phyloP scores from a whole-genome alignment of 2,113 vertebrate species.

The Corythaixoides concolor region DNA sequence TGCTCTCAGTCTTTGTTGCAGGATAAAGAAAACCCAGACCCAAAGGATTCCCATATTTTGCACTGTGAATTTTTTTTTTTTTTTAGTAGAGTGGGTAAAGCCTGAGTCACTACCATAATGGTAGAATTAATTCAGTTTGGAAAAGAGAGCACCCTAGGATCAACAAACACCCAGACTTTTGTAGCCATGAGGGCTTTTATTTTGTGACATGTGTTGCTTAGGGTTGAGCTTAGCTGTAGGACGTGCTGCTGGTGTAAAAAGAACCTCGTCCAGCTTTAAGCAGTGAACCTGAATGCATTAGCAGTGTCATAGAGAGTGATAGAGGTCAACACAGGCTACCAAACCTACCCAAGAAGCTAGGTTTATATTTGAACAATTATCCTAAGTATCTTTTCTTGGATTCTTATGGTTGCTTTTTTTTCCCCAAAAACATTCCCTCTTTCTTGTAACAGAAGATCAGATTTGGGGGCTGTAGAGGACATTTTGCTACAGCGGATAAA shows the following conservation, averaged over 20 bases:
- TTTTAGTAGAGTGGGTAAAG: not conserved
- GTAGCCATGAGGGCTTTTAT: not conserved
- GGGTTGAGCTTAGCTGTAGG: fast-evolving
- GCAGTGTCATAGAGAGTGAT: not conserved
- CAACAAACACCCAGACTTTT: not conserved
- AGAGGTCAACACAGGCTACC: not conserved
- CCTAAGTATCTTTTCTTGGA: conserved; percentile 30
- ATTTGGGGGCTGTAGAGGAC: not conserved
- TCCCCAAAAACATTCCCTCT: conserved; percentile 30
- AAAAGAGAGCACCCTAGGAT: conserved; percentile 14
- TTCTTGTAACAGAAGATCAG: conserved; percentile 4
- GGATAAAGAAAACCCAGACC: not conserved
- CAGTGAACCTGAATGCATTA: not conserved
- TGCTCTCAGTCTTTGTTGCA: not conserved
- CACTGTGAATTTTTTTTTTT: not conserved
- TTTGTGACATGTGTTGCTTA: not conserved
- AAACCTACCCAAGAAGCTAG: not conserved
- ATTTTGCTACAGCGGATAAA: conserved; percentile 10
- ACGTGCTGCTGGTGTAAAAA: not conserved
- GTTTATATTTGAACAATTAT: not conserved
- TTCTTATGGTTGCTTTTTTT: conserved; percentile 11
- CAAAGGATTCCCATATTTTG: not conserved
- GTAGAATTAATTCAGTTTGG: conserved; percentile 22
- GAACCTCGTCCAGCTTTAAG: not conserved
- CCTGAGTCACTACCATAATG: not conserved